Evolutionary conservation across 2,888 invertebrate genomes (phyloP), one percentile per base, ranked within the genome.

Genomic region (Epirrita christyi): DNA sequence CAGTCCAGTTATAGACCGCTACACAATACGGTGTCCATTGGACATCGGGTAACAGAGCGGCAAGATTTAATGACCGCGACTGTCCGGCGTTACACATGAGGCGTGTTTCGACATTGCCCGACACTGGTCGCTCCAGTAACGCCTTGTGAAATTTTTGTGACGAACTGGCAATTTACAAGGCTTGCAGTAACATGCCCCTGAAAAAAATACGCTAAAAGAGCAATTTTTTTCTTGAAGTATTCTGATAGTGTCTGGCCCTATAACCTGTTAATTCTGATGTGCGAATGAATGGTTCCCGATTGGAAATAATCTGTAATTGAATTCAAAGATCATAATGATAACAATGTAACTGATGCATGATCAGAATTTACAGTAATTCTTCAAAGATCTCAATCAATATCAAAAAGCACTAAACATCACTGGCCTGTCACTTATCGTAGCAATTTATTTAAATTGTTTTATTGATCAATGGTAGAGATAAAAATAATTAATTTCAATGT

Each of bases 1-100:
- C 82, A 89, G 88, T 88, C 89, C 91, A 88, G 91, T 91, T 91
- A 89, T 80, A 83, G 80, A 80, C 90, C 91, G 91, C 88, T 91
- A 90, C 74, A 80, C 83, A 85, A 83, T 83, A 79, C 81, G 59
- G 75, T 73, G 74, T 75, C 70, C 71, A 64, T 71, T 81, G 86
- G 83, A 80, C 86, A 83, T 70, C 72, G 80, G 70, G 81, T 88
- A 90, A 85, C 89, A 89, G 91, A 92, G 87, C 91, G 90, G 89
- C 88, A 90, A 88, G 82, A 85, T 85, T 88, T 90, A 90, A 89
- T 82, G 88, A 85, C 86, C 84, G 83, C 76, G 78, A 83, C 81
- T 85, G 83, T 83, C 81, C 82, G 79, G 74, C 76, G 76, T 84
- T 81, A 81, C 81, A 79, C 75, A 78, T 73, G 75, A 73, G 77